A percentile compares a stretch with the other conserved stretches of the same genome.
These are phyloP conservation scores for Leptosomus discolor DNA, from an alignment of 2,113 vertebrate species.

Conservation along the genomic window DNA sequence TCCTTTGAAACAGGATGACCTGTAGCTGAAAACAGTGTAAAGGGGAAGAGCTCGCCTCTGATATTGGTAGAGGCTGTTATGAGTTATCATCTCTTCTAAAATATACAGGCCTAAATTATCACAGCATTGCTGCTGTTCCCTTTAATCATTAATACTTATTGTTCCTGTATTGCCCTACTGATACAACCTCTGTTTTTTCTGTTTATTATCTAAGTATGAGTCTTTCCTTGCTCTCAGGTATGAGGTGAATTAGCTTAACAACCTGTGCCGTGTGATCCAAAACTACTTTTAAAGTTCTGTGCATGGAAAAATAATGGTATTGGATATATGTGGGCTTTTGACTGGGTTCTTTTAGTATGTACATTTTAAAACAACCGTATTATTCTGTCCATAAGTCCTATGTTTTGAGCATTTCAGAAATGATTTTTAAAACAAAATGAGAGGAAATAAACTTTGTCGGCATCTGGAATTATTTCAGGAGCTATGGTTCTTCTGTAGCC, in stretches of 20 bases:
- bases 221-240: neutral
- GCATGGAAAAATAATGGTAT: neutral
- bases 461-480: neutral
- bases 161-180: neutral
- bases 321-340: neutral
- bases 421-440: neutral
- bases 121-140: neutral
- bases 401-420: neutral
- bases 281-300: neutral
- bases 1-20: neutral
- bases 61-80: neutral
- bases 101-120: neutral
- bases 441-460: neutral
- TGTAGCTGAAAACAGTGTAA: neutral
- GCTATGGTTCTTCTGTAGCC: neutral
- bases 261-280: neutral
- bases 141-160: neutral
- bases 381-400: fast-evolving
- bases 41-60: neutral
- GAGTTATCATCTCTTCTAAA: neutral
- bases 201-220: neutral
- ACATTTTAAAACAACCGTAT: neutral
- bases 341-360: neutral
- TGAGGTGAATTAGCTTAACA: neutral
- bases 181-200: neutral